Evolutionary conservation across 2,113 vertebrate species (phyloP), one percentile per base, ranked within the genome.

Genomic region (Anguilla rostrata): DNA sequence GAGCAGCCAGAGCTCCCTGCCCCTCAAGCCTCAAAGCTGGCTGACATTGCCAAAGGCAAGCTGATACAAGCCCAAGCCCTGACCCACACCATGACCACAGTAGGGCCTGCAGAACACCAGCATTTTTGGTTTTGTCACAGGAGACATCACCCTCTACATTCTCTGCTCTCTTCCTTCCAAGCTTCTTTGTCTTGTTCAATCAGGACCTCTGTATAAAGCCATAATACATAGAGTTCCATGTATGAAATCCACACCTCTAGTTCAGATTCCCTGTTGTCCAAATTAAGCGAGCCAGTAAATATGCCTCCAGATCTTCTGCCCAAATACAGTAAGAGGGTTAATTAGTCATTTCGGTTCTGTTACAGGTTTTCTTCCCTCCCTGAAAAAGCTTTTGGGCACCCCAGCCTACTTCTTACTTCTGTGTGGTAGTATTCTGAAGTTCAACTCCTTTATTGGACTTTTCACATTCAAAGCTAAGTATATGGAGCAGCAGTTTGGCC

Each of bases 401-500:
- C 94, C 92, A 34, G 71, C 95, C 2, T 99, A 97, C 89, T 66
- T 96, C 84, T 81, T 95, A 60, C 66, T 94, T 78, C 81, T 98
- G 86, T 90, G 93, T 88, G 87, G 90, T 66, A 92, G 88, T 60
- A 85, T 97, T 89, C 87, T 98, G 60, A 93, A 96, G 20, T 87
- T 95, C 89, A 98, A 90, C 89, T 89, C 95, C 56, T 93, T 96
- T 66, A 92, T 97, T 18, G 98, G 97, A 46, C 86, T 92, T 66
- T 15, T 98, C 4, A 97, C 97, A 84, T 99, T 97, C 79, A 81
- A 96, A 87, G 93, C 97, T 87, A 99, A 99, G 92, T 99, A 97
- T 84, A 89, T 98, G 91, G 98, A 99, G 78, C 97, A 98, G n/a
- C 98, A 99, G 85, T 99, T 98, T 88, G 97, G 96, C 39, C 92